A percentile compares a stretch with the other conserved stretches of the same genome.
Evolutionary conservation across 2,888 invertebrate species (phyloP).

Genomic region (Agonopterix arenella): DNA sequence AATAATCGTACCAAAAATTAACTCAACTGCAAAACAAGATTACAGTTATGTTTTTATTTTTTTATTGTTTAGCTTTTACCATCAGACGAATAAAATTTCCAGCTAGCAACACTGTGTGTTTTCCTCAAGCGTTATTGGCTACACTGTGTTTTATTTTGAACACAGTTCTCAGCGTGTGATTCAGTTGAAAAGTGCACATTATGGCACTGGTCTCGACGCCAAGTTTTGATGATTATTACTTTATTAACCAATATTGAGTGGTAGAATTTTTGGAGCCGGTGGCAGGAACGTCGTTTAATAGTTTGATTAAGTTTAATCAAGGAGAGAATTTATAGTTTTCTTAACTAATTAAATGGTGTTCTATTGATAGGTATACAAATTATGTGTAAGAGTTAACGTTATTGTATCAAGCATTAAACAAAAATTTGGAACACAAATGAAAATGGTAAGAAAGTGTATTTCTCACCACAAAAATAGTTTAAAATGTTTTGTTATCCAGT

Average conservation of each 20-base stretch:
- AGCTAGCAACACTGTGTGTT: conserved; percentile 10
- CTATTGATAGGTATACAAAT: no score
- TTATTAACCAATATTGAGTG: conserved; percentile 76
- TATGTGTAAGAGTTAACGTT: no score
- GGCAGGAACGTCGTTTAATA: conserved; percentile 4
- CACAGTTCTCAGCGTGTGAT: conserved; percentile 16
- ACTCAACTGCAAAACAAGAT: conserved; percentile 34
- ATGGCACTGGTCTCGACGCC: conserved; percentile 52
- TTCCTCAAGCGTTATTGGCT: neutral
- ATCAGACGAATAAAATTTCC: conserved; percentile 12
- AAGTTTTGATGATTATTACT: conserved; percentile 72
- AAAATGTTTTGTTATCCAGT: no score
- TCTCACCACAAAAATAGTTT: no score
- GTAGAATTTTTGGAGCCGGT: conserved; percentile 27
- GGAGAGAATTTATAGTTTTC: no score
- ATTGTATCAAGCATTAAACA: no score
- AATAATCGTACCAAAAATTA: conserved; percentile 27
- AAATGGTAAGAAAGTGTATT: no score
- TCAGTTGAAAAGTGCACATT: conserved; percentile 30
- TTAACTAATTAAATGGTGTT: no score
- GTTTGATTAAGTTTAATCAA: no score
- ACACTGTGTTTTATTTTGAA: neutral
- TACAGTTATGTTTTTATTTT: conserved; percentile 28
- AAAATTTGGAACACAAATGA: no score
- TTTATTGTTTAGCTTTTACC: conserved; percentile 18